phyloP scores from a whole-genome alignment of 2,113 vertebrate species.

The Myotis lucifugus region DNA sequence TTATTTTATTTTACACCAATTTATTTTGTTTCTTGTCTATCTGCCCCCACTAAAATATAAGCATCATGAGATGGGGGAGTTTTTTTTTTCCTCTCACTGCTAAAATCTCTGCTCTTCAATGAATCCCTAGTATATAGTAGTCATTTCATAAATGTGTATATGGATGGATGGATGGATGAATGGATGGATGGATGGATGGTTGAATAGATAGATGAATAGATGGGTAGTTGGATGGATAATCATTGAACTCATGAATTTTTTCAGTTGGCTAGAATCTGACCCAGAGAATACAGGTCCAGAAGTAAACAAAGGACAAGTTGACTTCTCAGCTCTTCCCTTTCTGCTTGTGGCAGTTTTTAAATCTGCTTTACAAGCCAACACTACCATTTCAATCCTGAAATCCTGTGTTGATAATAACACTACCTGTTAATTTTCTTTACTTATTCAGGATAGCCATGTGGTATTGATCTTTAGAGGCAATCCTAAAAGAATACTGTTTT shows the following conservation, averaged over 20 bases:
- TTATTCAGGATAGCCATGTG: neutral
- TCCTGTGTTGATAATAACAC: neutral
- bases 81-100: neutral
- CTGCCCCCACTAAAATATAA: neutral
- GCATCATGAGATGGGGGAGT: neutral
- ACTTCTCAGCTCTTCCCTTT: neutral
- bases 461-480: neutral
- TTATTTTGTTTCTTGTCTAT: neutral
- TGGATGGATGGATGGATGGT: neutral
- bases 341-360: neutral
- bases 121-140: neutral
- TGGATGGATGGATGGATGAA: neutral
- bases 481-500: neutral
- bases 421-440: neutral
- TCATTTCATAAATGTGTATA: neutral
- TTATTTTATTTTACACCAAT: neutral
- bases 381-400: neutral
- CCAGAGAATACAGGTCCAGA: neutral
- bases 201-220: no score
- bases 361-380: neutral
- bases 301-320: neutral
- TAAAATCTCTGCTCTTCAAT: conserved; percentile 9
- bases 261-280: neutral
- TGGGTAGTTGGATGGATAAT: neutral
- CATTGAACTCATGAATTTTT: neutral